Percentiles rank a stretch among this genome's conserved stretches.
phyloP scores from a whole-genome alignment of 2,888 invertebrate species.

The Orthosia incerta region DNA sequence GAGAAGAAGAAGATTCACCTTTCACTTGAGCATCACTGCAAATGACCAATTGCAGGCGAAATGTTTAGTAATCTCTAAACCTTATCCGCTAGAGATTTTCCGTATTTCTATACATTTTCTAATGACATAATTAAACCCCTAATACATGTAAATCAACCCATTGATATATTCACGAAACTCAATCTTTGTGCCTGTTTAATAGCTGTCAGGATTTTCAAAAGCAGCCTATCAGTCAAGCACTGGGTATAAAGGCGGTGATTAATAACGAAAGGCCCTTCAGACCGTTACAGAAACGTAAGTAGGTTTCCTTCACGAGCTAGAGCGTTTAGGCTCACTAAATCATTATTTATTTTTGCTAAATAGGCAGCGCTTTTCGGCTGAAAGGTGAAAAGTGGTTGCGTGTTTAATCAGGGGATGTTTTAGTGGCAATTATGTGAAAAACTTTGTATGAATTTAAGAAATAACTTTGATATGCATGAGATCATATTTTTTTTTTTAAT shows the following conservation, averaged over 20 bases:
- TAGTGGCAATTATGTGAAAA: neutral
- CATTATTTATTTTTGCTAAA: constrained; percentile 21
- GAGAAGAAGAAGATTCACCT: too few species aligned
- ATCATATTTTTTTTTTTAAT: too few species aligned
- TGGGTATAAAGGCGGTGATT: constrained; percentile 34
- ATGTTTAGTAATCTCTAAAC: too few species aligned
- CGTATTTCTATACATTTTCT: neutral
- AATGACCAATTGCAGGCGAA: too few species aligned
- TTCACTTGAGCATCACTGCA: too few species aligned
- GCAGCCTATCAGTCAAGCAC: constrained; percentile 40
- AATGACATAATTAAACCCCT: neutral
- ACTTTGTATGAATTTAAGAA: neutral
- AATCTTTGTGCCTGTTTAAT: constrained; percentile 48
- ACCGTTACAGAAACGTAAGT: constrained; percentile 10
- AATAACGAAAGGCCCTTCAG: constrained; percentile 27
- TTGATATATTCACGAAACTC: constrained; percentile 27
- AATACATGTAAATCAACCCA: constrained; percentile 1
- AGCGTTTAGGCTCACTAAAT: constrained; percentile 23
- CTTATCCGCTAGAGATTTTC: too few species aligned
- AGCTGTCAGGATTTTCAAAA: constrained; percentile 43
- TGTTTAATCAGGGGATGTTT: neutral
- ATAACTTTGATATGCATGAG: neutral
- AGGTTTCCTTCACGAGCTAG: constrained; percentile 14
- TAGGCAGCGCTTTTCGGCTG: constrained; percentile 2
- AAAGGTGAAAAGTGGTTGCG: constrained; percentile 9